Conservation (phyloP, 1,140 invertebrate genomes). For the Ips nitidus region DNA sequence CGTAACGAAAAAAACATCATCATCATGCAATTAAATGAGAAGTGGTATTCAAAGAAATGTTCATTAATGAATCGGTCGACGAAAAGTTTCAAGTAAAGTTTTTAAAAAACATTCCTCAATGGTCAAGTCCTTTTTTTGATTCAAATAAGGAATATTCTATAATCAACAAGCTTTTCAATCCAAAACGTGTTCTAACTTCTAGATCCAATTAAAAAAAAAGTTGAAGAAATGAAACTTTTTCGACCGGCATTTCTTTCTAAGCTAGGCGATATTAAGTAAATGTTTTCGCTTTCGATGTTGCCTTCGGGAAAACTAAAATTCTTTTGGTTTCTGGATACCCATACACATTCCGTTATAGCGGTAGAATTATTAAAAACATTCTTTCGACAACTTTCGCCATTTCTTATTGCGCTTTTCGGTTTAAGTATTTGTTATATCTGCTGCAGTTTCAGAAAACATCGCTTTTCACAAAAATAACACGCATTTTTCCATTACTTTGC, state of each 20-base stretch:
- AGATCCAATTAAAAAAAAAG: conserved; percentile 38
- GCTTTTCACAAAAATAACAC: conserved; percentile 8
- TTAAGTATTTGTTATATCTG: conserved; percentile 13
- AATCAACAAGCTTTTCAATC: conserved; percentile 37
- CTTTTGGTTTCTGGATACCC: conserved; percentile 19
- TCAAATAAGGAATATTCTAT: conserved; percentile 39
- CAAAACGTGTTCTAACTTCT: conserved; percentile 38
- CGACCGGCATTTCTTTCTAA: background rate
- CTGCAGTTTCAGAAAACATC: background rate
- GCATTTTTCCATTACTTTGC: conserved; percentile 18
- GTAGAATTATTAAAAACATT: conserved; percentile 32
- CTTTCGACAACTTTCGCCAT: conserved; percentile 25
- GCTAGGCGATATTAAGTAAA: conserved; percentile 17
- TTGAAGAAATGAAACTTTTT: conserved; percentile 35
- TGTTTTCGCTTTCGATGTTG: conserved; percentile 26
- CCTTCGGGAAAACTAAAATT: conserved; percentile 18
- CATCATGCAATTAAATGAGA: conserved; percentile 36
- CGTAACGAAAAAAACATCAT: conserved; percentile 22
- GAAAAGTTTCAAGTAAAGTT: conserved; percentile 34
- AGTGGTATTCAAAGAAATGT: conserved; percentile 35
- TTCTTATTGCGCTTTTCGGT: conserved; percentile 18
- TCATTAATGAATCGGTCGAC: conserved; percentile 34
- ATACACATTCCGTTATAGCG: conserved; percentile 19
- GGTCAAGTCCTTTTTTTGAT: conserved; percentile 36
- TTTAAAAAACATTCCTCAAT: conserved; percentile 32